Evolutionary conservation across 2,888 invertebrate genomes (phyloP).

Genomic region (Thysanoteuthis rhombus): DNA sequence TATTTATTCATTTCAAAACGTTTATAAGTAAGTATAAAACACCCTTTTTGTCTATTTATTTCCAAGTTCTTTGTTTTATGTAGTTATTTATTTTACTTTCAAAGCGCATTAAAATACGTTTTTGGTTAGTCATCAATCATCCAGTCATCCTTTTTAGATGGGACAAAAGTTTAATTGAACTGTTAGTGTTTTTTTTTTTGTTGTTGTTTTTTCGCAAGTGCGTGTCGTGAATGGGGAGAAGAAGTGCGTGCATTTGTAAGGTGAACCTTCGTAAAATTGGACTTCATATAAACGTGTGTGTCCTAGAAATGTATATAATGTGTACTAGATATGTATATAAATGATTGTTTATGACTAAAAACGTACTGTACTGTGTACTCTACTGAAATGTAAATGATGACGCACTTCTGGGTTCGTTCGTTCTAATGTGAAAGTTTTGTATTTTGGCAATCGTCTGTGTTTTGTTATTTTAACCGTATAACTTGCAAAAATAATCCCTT

Average conservation of each 20-base stretch:
- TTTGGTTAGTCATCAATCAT: not conserved
- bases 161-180: not conserved
- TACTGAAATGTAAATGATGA: too few species aligned
- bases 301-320: not conserved
- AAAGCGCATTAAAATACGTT: not conserved
- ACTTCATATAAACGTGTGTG: not conserved
- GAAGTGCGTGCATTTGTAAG: not conserved
- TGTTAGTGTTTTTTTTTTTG: not conserved
- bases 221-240: not conserved
- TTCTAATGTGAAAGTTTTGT: too few species aligned
- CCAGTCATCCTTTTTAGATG: not conserved
- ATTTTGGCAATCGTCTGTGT: too few species aligned
- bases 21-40: too few species aligned
- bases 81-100: too few species aligned
- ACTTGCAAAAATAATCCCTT: too few species aligned
- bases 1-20: too few species aligned
- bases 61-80: too few species aligned
- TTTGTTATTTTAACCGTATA: too few species aligned
- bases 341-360: not conserved
- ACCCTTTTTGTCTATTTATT: too few species aligned
- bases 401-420: too few species aligned
- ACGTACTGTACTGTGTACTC: not conserved
- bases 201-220: not conserved
- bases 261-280: not conserved
- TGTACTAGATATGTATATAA: not conserved